phyloP scores from a whole-genome alignment of 1,140 invertebrate species.

The Cylas formicarius region DNA sequence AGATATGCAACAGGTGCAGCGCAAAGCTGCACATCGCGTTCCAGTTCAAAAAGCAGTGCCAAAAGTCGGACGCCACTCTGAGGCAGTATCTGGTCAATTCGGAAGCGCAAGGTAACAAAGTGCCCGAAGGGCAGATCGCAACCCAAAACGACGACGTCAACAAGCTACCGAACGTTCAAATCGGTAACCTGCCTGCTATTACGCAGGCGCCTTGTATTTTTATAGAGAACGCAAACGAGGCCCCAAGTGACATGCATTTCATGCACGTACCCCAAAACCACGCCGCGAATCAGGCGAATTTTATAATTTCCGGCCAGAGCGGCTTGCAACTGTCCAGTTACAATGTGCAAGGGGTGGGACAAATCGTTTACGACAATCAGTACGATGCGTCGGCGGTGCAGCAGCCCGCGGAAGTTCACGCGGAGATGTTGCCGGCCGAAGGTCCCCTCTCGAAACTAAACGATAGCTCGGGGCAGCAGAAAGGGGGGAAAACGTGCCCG shows the following conservation, averaged over 20 bases:
- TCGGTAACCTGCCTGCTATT: too few relatives aligned
- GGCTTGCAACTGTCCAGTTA: constrained; percentile 25
- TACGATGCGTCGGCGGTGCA: too few relatives aligned
- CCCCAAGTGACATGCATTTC: constrained; percentile 9
- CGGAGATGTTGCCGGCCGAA: constrained; percentile 44
- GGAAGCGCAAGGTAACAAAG: too few relatives aligned
- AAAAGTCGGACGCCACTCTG: constrained; percentile 41
- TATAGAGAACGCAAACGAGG: constrained; percentile 15
- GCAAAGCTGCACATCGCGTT: constrained; percentile 43
- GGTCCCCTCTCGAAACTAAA: constrained; percentile 42
- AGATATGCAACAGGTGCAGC: constrained; percentile 44
- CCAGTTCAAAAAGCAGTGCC: constrained; percentile 43
- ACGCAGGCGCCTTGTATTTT: too few relatives aligned
- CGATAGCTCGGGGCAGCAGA: constrained; percentile 37
- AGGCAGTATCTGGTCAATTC: constrained; percentile 33
- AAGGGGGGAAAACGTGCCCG: constrained; percentile 43
- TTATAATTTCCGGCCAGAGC: constrained; percentile 30
- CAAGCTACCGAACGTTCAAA: too few relatives aligned
- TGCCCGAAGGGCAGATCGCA: too few relatives aligned
- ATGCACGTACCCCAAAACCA: constrained; percentile 4
- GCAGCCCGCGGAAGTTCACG: too few relatives aligned
- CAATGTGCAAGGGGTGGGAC: constrained; percentile 26
- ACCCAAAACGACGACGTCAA: too few relatives aligned
- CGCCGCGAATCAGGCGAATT: constrained; percentile 23
- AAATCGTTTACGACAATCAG: too few relatives aligned